Conservation (phyloP, 2,888 invertebrate genomes). For the Sphaerophoria taeniata region DNA sequence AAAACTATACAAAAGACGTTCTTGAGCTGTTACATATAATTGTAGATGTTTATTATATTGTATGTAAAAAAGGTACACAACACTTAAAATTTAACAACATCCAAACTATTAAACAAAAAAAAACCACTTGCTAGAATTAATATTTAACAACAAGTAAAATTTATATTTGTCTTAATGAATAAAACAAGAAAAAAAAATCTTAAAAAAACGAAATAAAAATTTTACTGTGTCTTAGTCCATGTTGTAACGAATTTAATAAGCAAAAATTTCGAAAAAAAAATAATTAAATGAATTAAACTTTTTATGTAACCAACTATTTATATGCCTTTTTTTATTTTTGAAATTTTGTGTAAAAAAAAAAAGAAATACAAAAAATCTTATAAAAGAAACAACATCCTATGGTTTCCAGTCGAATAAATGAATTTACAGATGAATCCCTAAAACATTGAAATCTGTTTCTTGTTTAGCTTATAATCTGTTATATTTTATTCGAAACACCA, state of each 20-base stretch:
- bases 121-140: slow-evolving; percentile 64
- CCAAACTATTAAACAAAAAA: slow-evolving; percentile 57
- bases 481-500: slow-evolving; percentile 1
- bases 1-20: slow-evolving; percentile 74
- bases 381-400: slow-evolving; percentile 64
- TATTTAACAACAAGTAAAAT: slow-evolving; percentile 69
- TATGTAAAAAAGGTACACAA: slow-evolving; percentile 75
- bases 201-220: slow-evolving; percentile 75
- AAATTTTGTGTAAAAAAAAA: slow-evolving; percentile 29
- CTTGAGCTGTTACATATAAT: slow-evolving; percentile 76
- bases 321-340: slow-evolving; percentile 48
- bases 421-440: slow-evolving; percentile 62
- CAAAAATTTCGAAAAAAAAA: slow-evolving; percentile 62
- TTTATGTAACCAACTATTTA: background rate
- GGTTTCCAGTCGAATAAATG: slow-evolving; percentile 71
- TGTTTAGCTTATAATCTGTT: slow-evolving; percentile 39
- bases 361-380: slow-evolving; percentile 24
- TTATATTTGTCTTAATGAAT: slow-evolving; percentile 68
- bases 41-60: slow-evolving; percentile 79
- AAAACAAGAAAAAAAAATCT: slow-evolving; percentile 44
- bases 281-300: slow-evolving; percentile 50
- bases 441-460: slow-evolving; percentile 39
- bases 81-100: slow-evolving; percentile 69
- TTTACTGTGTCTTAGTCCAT: slow-evolving; percentile 83
- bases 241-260: slow-evolving; percentile 82